Evolutionary conservation across 2,113 vertebrate species (phyloP).

Genomic region (Oxyruncus cristatus): DNA sequence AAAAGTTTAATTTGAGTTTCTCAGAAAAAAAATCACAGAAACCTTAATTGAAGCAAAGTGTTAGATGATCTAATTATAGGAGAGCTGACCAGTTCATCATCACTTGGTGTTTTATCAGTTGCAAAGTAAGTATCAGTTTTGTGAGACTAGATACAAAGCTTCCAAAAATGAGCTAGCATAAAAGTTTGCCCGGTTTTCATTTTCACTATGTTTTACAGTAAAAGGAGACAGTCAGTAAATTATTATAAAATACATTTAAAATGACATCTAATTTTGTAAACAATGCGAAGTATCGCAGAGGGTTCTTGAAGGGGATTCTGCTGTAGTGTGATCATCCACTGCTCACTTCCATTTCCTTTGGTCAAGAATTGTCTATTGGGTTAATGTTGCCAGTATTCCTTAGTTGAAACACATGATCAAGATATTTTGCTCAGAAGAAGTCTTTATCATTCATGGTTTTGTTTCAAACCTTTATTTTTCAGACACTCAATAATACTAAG

Average conservation of each 20-base stretch:
- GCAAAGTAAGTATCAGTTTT: background rate
- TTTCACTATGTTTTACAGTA: background rate
- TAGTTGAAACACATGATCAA: background rate
- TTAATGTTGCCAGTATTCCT: background rate
- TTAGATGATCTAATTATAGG: background rate
- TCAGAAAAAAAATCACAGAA: background rate
- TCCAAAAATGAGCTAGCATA: background rate
- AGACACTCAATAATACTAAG: background rate
- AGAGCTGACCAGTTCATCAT: background rate
- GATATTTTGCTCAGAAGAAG: background rate
- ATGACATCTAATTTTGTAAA: background rate
- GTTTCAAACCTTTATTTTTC: background rate
- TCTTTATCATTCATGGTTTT: background rate
- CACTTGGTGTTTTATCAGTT: background rate
- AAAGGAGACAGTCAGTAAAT: background rate
- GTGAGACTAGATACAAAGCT: background rate
- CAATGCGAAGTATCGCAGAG: background rate
- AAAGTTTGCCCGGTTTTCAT: background rate
- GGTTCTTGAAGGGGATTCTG: background rate
- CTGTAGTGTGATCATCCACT: rapidly evolving
- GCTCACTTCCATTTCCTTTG: background rate
- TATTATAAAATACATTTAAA: background rate
- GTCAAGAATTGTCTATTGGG: background rate
- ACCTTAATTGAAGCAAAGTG: background rate
- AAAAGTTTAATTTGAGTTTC: background rate